A percentile compares a stretch with the other conserved stretches of the same genome.
These are phyloP conservation scores for Cassiopea andromeda DNA, from an alignment of 30 jellyfish, hydroid and myxozoan species.

Conservation along the genomic window DNA sequence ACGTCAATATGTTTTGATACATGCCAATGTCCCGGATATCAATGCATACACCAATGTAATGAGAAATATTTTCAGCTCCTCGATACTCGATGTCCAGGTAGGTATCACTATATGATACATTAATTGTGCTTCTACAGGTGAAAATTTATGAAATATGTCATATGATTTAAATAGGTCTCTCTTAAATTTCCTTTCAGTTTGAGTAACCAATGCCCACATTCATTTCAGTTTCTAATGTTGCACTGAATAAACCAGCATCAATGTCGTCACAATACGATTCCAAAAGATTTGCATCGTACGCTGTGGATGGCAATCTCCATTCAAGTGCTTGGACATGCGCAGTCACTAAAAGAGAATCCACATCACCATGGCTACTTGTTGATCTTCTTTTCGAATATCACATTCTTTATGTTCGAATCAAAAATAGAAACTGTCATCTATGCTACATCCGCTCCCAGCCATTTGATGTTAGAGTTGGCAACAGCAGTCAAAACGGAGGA, in stretches of 20 bases:
- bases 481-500: neutral
- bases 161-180: neutral
- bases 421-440: neutral
- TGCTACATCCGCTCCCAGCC: neutral
- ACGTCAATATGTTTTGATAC: conserved; percentile 2
- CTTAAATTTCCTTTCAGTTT: neutral
- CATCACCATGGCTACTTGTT: neutral
- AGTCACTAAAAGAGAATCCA: neutral
- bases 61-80: neutral
- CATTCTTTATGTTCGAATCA: neutral
- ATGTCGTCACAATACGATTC: neutral
- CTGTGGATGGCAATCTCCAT: neutral
- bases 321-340: neutral
- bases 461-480: neutral
- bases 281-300: neutral
- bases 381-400: neutral
- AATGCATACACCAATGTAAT: conserved; percentile 2
- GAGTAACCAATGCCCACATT: no score
- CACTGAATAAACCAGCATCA: neutral
- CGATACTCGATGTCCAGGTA: neutral
- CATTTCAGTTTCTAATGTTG: neutral
- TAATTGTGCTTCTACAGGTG: neutral
- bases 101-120: neutral
- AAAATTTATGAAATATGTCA: neutral
- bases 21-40: conserved; percentile 37